Percentiles rank a stretch among this genome's conserved stretches.
Evolutionary conservation across 1,140 invertebrate species (phyloP).

Genomic region (Triops longicaudatus): DNA sequence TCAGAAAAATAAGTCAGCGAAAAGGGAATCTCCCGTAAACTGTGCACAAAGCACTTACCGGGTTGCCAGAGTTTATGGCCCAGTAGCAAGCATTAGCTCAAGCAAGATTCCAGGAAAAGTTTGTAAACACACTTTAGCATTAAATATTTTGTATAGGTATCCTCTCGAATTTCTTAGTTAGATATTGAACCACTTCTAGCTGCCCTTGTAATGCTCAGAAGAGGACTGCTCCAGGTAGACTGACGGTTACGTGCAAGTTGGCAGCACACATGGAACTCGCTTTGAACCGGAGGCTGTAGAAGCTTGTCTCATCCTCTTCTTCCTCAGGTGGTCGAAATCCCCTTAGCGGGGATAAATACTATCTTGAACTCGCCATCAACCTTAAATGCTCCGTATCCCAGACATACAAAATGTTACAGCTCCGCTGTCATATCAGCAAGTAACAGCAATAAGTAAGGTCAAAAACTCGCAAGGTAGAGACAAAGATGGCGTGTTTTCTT

Average conservation of each 20-base stretch:
- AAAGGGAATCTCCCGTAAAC: too few species aligned
- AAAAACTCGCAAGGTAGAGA: not conserved
- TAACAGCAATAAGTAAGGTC: not conserved
- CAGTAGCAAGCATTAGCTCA: too few species aligned
- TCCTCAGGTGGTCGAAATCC: not conserved
- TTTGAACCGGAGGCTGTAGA: not conserved
- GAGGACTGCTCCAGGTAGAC: not conserved
- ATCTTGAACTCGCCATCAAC: not conserved
- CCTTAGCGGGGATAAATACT: not conserved
- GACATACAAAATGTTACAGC: not conserved
- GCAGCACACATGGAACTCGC: not conserved
- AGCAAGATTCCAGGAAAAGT: too few species aligned
- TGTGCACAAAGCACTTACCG: too few species aligned
- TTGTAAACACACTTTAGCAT: too few species aligned
- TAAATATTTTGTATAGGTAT: too few species aligned
- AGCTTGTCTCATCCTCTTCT: not conserved
- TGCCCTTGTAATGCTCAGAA: not conserved
- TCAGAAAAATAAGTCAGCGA: too few species aligned
- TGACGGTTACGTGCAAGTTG: not conserved
- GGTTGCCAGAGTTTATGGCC: too few species aligned
- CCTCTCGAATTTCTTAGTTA: not conserved
- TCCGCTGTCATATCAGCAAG: not conserved
- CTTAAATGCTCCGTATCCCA: not conserved
- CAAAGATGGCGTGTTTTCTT: not conserved
- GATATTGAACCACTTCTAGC: not conserved